Evolutionary conservation across 2,888 invertebrate species (phyloP), one percentile per base, ranked within the genome.

Genomic region (Amiota minor): DNA sequence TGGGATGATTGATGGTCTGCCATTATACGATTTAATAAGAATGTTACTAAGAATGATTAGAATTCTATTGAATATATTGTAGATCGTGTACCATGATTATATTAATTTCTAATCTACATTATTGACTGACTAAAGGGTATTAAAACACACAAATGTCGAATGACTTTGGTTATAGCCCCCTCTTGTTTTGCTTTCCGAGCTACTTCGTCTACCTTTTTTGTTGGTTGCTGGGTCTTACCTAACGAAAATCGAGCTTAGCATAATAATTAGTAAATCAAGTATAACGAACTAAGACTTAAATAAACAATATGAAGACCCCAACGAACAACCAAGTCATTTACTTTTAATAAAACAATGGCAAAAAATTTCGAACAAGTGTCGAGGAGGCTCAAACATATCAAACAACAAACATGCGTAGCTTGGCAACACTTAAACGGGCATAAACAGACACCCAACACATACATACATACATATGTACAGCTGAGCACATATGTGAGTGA

Each of bases 191-290:
- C 35, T 35, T 35, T 35, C 6, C 6, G 35, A 35, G 35, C 35
- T 35, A 35, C 35, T 59, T 18, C 18, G 20, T 59, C 59, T 59
- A 11, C 59, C 9, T 56, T 56, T 16, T 12, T 9, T 59, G 10
- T 59, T 11, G 59, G 20, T 35, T 53, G 23, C 20, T 62, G 61
- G n/a, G n/a, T 59, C 59, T 71, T 67, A 72, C 74, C 70, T 74
- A 77, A 77, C 67, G 20, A 45, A 16, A 53, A n/a, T 16, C 81
- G 73, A 76, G 80, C 83, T 83, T 79, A 80, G 83, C 83, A 83
- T 83, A 85, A 82, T 85, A 83, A 83, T 83, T 82, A 83, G 83
- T 81, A 79, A 83, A 77, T 76, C 76, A 77, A 77, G 79, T 76
- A 84, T 80, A 81, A 85, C 82, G 80, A 79, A 71, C 74, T 76